Percentiles rank a stretch among this genome's conserved stretches.
phyloP scores from a whole-genome alignment of 2,888 invertebrate species.

The Mycalesis mineus region DNA sequence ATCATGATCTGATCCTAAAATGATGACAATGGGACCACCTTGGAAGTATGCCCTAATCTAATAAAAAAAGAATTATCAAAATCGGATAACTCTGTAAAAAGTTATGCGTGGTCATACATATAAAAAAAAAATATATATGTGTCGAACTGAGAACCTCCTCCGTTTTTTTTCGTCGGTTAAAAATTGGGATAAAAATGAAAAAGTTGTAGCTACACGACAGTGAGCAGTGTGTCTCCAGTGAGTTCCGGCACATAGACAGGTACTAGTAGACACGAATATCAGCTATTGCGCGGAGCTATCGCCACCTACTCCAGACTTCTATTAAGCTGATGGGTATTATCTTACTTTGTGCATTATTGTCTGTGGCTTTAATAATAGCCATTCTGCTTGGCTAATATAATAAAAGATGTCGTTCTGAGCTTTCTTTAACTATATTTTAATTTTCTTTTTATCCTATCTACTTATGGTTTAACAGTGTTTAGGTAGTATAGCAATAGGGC shows the following conservation, averaged over 20 bases:
- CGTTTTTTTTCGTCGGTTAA: too few species aligned
- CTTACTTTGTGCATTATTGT: conserved; percentile 20
- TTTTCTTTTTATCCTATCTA: background rate
- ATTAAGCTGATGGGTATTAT: conserved; percentile 31
- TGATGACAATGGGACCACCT: too few species aligned
- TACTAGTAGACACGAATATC: background rate
- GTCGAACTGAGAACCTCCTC: too few species aligned
- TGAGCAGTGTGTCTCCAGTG: background rate
- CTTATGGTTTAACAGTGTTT: background rate
- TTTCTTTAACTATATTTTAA: background rate
- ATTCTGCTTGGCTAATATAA: background rate
- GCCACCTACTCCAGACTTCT: conserved; percentile 26
- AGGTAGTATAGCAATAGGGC: too few species aligned
- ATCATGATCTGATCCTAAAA: too few species aligned
- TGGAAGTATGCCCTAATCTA: too few species aligned
- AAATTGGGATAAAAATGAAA: background rate
- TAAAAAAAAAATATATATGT: too few species aligned
- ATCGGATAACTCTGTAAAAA: too few species aligned
- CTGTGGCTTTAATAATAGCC: conserved; percentile 9
- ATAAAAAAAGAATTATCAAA: too few species aligned
- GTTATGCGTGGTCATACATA: too few species aligned
- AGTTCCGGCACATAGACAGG: background rate
- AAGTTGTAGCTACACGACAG: background rate
- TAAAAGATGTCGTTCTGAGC: background rate
- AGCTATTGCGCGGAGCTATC: conserved; percentile 24